phyloP scores from a whole-genome alignment of 2,797 vertebrate species.

The Melanotaenia boesemani region DNA sequence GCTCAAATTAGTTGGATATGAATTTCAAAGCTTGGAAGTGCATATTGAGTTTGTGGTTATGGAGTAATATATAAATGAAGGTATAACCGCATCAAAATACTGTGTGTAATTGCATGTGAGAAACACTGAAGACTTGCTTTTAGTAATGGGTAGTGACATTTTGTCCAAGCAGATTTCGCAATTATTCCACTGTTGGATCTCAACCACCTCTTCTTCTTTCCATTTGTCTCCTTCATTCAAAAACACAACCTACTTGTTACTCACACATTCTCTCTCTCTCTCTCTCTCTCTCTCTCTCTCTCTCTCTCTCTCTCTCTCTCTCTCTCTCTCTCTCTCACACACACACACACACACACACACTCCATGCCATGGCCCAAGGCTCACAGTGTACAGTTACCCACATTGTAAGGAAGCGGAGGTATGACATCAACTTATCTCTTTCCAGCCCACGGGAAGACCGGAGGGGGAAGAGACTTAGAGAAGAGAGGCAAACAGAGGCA shows the following conservation, averaged over 20 bases:
- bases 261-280: conserved; percentile 1
- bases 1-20: no score
- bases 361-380: conserved; percentile 53
- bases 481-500: conserved; percentile 12
- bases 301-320: conserved; percentile 39
- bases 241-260: conserved; percentile 42
- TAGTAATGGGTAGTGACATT: conserved; percentile 21
- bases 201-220: conserved; percentile 21
- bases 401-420: conserved; percentile 82
- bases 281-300: conserved; percentile 21
- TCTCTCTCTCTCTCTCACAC: not conserved
- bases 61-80: no score
- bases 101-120: no score
- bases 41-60: no score
- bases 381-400: conserved; percentile 81
- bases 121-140: not conserved
- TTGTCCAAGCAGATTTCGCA: conserved; percentile 32
- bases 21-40: no score
- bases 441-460: conserved; percentile 63
- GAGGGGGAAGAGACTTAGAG: conserved; percentile 31
- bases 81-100: no score
- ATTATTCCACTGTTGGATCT: conserved; percentile 18
- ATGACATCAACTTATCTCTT: conserved; percentile 85
- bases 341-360: conserved; percentile 40
- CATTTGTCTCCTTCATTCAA: conserved; percentile 39